Evolutionary conservation across 2,113 vertebrate species (phyloP).

Genomic region (Eleginops maclovinus): DNA sequence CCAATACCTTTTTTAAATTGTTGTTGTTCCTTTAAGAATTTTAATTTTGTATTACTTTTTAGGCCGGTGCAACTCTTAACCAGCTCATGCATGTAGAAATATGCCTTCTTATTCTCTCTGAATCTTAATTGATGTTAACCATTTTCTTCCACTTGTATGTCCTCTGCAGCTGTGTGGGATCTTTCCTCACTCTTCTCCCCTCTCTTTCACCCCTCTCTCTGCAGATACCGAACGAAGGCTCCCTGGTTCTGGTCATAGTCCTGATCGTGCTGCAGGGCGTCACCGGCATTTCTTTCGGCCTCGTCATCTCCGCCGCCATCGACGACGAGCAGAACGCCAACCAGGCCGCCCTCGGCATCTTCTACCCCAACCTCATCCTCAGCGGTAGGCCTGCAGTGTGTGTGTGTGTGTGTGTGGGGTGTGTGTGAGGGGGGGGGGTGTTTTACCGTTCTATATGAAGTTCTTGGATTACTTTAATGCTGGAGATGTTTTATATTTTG

Average conservation of each 20-base stretch:
- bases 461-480: no score
- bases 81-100: no score
- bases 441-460: no score
- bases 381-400: conserved; percentile 70
- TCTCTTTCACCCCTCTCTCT: background rate
- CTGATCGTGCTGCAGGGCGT: conserved; percentile 86
- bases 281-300: conserved; percentile 82
- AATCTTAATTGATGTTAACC: no score
- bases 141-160: background rate
- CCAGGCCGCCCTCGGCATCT: conserved; percentile 85
- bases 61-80: no score
- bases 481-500: no score
- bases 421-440: background rate
- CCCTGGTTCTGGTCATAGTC: conserved; percentile 77
- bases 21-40: no score
- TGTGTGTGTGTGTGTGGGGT: background rate
- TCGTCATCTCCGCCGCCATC: conserved; percentile 85
- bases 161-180: background rate
- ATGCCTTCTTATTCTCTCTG: no score
- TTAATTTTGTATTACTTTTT: no score
- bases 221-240: conserved; percentile 84
- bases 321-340: conserved; percentile 87
- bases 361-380: conserved; percentile 86
- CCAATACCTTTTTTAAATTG: no score
- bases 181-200: background rate